phyloP scores from a whole-genome alignment of 2,113 vertebrate species.

The Nettapus auritus region DNA sequence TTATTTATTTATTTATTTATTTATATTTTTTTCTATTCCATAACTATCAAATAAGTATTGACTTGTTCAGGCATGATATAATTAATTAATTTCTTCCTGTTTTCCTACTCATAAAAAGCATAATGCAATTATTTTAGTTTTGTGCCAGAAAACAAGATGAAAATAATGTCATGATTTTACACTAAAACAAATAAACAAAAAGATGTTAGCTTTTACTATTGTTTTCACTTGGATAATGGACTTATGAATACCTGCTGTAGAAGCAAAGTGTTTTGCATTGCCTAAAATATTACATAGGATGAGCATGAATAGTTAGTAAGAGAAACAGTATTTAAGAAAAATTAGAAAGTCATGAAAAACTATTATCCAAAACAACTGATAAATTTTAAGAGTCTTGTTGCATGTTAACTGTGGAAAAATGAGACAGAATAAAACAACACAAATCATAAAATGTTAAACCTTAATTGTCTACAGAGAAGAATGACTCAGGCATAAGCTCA shows the following conservation, averaged over 20 bases:
- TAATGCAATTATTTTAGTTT: neutral
- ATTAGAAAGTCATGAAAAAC: neutral
- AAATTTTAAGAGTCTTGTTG: neutral
- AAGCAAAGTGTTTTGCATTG: neutral
- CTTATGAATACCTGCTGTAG: neutral
- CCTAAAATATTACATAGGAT: neutral
- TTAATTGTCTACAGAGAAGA: neutral
- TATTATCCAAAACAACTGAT: neutral
- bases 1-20: neutral
- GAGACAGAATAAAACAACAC: neutral
- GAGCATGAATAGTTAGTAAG: neutral
- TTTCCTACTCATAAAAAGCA: neutral
- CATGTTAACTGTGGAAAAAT: neutral
- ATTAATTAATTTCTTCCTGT: neutral
- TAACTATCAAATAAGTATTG: neutral
- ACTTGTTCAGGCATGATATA: neutral
- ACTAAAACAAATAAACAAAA: too few relatives aligned
- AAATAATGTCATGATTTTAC: neutral
- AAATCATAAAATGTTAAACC: neutral
- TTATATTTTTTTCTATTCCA: rapidly evolving
- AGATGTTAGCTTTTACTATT: neutral
- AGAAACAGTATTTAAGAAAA: neutral
- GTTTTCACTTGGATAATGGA: neutral
- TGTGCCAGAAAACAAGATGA: neutral
- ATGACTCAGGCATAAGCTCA: neutral